phyloP scores from a whole-genome alignment of 2,797 vertebrate genomes.

The Dendrocincla fuliginosa region DNA sequence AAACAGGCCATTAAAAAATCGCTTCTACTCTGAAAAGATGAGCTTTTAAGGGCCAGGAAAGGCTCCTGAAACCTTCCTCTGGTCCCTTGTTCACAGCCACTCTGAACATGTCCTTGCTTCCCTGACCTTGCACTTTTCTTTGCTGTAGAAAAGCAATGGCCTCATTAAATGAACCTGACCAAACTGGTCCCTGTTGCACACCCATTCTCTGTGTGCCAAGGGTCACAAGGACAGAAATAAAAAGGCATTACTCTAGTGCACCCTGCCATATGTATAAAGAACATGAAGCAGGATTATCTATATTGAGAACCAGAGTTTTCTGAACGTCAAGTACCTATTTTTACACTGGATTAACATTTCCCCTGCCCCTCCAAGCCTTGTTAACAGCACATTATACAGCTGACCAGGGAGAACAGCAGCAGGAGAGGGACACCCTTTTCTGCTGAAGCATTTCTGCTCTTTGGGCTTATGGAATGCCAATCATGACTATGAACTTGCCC shows the following conservation, averaged over 20 bases:
- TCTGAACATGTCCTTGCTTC: neutral
- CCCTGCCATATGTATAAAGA: neutral
- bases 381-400: accelerated
- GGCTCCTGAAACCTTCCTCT: neutral
- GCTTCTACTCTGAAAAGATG: neutral
- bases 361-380: neutral
- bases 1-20: neutral
- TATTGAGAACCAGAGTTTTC: neutral
- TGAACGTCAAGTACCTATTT: neutral
- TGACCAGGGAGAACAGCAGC: neutral
- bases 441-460: neutral
- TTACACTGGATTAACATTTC: neutral
- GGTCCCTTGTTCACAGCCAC: neutral
- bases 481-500: neutral
- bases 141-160: neutral
- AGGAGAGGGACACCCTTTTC: neutral
- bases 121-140: neutral
- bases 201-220: neutral
- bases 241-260: neutral
- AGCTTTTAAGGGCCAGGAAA: neutral
- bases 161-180: conserved; percentile 23
- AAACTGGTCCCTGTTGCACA: neutral
- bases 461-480: neutral
- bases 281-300: neutral
- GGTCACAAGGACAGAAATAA: neutral